Percentiles rank a stretch among this genome's conserved stretches.
Evolutionary conservation across 2,888 invertebrate genomes (phyloP).

Genomic region (Metopia argyrocephala): DNA sequence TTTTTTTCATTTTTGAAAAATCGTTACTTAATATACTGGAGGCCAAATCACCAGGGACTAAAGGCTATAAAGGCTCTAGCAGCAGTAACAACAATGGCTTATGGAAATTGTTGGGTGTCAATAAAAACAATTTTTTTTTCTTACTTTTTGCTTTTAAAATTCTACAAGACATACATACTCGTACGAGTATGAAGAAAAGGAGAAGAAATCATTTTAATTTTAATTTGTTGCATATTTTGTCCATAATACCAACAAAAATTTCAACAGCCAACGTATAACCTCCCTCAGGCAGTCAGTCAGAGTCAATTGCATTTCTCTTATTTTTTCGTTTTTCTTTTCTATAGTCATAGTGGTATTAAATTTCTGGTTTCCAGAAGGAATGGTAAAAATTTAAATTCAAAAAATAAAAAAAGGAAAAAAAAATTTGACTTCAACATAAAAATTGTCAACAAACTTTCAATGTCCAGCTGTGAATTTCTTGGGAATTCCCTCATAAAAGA

Average conservation of each 20-base stretch:
- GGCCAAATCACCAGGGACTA: conserved; percentile 13
- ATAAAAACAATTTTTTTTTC: conserved; percentile 34
- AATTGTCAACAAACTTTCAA: conserved; percentile 68
- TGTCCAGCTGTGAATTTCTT: conserved; percentile 77
- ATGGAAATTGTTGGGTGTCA: conserved; percentile 55
- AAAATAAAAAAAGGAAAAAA: neutral
- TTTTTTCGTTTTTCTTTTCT: neutral
- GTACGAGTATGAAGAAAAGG: too few species aligned
- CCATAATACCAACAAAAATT: conserved; percentile 65
- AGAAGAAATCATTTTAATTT: conserved; percentile 62
- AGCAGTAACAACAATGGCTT: conserved; percentile 42
- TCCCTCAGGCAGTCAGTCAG: neutral
- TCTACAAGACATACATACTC: neutral
- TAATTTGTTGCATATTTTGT: conserved; percentile 70
- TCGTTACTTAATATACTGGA: conserved; percentile 52
- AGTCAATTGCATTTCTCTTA: too few species aligned
- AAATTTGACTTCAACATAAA: conserved; percentile 62
- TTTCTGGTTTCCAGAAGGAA: conserved; percentile 38
- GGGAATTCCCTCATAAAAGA: conserved; percentile 74
- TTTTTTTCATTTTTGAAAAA: too few species aligned
- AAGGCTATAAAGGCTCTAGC: neutral
- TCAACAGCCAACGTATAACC: conserved; percentile 39
- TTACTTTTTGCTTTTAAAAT: conserved; percentile 52
- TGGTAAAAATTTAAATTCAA: neutral
- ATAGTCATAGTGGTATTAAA: conserved; percentile 31